phyloP scores from a whole-genome alignment of 2,888 invertebrate genomes.

The Lingula anatina region DNA sequence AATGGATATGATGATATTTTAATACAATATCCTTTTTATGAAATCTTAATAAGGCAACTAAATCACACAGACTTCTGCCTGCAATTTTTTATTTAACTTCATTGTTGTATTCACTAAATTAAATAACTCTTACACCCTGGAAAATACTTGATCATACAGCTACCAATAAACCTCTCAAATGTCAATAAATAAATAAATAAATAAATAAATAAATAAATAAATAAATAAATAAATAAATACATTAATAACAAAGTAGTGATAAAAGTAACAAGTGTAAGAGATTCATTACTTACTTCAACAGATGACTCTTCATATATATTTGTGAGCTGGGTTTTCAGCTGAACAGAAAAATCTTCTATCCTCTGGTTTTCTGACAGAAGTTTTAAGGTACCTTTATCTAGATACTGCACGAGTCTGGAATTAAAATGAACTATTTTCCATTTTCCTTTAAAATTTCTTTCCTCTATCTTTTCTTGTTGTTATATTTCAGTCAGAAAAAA shows the following conservation, averaged over 20 bases:
- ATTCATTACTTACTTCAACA: conserved; percentile 12
- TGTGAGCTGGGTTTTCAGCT: conserved; percentile 48
- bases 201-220: conserved; percentile 2
- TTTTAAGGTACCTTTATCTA: conserved; percentile 65
- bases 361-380: conserved; percentile 66
- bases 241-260: not conserved
- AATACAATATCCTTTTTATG: not conserved
- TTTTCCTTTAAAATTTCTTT: too few relatives aligned
- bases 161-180: too few relatives aligned
- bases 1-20: too few relatives aligned
- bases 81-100: too few relatives aligned
- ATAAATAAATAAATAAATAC: not conserved
- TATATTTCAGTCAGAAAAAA: too few relatives aligned
- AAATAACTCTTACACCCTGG: too few relatives aligned
- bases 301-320: conserved; percentile 13
- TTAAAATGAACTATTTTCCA: conserved; percentile 13
- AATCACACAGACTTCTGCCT: too few relatives aligned
- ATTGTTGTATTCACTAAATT: too few relatives aligned
- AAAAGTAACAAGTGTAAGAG: not conserved
- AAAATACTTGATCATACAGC: too few relatives aligned
- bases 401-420: conserved; percentile 56
- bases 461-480: too few relatives aligned
- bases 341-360: conserved; percentile 60
- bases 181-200: too few relatives aligned
- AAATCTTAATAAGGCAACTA: too few relatives aligned